phyloP scores from a whole-genome alignment of 1,140 invertebrate species.

The Drosophila bocki region DNA sequence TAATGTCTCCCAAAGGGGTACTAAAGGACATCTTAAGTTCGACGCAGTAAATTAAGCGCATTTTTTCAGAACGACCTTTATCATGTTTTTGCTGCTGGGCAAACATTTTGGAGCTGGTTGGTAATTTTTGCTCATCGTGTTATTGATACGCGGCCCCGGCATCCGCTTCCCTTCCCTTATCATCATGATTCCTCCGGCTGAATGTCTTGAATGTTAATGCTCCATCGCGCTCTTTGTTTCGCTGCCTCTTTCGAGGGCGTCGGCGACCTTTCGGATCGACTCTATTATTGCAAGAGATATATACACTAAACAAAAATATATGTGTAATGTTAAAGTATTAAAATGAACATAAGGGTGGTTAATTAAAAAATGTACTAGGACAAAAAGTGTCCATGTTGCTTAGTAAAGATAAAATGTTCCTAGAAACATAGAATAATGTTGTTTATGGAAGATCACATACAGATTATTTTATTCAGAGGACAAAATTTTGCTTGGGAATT shows the following conservation, averaged over 20 bases:
- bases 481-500: no score
- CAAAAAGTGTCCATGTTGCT: no score
- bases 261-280: slow-evolving; percentile 53
- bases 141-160: slow-evolving; percentile 59
- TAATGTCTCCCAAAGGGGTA: slow-evolving; percentile 7
- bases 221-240: slow-evolving; percentile 15
- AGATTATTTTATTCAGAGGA: no score
- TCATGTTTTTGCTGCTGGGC: slow-evolving; percentile 33
- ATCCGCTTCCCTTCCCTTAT: slow-evolving; percentile 1
- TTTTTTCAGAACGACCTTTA: neutral
- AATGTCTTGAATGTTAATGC: slow-evolving; percentile 58
- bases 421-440: no score
- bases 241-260: slow-evolving; percentile 50
- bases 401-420: no score
- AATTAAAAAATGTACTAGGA: no score
- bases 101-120: slow-evolving; percentile 55
- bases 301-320: neutral
- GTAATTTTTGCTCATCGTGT: slow-evolving; percentile 58
- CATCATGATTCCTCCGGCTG: slow-evolving; percentile 14
- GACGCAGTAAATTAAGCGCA: slow-evolving; percentile 8
- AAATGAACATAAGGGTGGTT: no score
- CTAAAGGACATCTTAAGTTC: slow-evolving; percentile 26
- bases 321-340: neutral
- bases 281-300: slow-evolving; percentile 34
- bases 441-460: no score